Percentiles rank a stretch among this genome's conserved stretches.
Conservation (phyloP, 1,140 invertebrate genomes). For the Aphis craccivora region DNA sequence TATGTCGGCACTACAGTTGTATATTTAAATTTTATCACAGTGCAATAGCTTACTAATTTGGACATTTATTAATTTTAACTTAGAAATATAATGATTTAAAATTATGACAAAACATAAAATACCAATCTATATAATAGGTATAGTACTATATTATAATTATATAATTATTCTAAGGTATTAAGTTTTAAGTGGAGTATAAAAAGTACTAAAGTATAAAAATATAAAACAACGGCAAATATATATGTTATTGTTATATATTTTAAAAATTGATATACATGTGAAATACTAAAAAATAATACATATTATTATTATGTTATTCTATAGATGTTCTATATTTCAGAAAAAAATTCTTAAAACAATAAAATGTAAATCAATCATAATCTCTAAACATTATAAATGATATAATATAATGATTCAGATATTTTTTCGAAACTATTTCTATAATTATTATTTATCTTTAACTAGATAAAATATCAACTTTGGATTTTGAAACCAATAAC, state of each 20-base stretch:
- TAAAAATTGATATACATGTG: too few relatives aligned
- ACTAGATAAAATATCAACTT: not conserved
- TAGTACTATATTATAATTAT: not conserved
- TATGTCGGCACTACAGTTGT: not conserved
- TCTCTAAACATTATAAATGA: not conserved
- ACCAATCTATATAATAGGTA: not conserved
- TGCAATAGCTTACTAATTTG: not conserved
- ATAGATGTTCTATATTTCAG: not conserved
- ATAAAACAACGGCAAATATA: not conserved
- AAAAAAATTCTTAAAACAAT: not conserved
- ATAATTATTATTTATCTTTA: not conserved
- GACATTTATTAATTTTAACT: not conserved
- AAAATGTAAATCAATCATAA: not conserved
- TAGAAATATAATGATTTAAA: not conserved
- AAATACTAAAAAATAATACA: not conserved
- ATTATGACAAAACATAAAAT: not conserved
- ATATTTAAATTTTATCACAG: not conserved
- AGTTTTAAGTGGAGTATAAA: not conserved
- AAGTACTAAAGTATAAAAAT: not conserved
- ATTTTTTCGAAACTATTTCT: not conserved
- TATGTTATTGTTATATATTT: not conserved
- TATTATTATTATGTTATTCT: not conserved
- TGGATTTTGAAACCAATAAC: not conserved
- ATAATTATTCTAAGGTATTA: not conserved
- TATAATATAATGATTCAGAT: not conserved